These are phyloP conservation scores for Anorthoa munda DNA, from an alignment of 2,888 invertebrate genomes.

Conservation along the genomic window DNA sequence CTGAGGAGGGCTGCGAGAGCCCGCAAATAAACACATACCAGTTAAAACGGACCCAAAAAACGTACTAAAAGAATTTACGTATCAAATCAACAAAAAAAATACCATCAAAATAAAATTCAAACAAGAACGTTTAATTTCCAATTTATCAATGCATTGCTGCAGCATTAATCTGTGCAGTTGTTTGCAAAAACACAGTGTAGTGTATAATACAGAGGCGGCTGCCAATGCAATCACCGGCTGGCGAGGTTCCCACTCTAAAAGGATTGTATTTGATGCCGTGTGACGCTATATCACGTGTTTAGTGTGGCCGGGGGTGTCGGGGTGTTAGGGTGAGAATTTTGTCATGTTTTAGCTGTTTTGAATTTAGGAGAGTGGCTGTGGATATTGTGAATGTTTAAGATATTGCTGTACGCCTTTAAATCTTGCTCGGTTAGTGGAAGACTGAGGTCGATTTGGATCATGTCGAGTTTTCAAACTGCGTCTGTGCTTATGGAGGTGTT, in stretches of 20 bases:
- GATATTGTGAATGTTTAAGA: neutral
- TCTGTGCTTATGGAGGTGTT: neutral
- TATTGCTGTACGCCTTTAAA: neutral
- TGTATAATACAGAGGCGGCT: constrained; percentile 64
- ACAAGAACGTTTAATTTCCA: constrained; percentile 36
- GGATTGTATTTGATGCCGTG: constrained; percentile 71
- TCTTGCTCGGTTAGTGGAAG: neutral
- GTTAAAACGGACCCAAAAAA: too few relatives aligned
- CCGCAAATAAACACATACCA: too few relatives aligned
- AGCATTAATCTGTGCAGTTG: constrained; percentile 56
- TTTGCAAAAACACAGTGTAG: constrained; percentile 52
- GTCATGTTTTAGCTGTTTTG: constrained; percentile 38
- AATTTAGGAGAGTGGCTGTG: constrained; percentile 33
- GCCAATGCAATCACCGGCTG: constrained; percentile 77
- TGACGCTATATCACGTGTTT: constrained; percentile 55
- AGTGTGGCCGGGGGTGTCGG: constrained; percentile 4
- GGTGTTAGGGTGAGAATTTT: constrained; percentile 7
- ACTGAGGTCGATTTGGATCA: neutral
- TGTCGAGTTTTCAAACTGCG: neutral
- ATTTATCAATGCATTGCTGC: constrained; percentile 44
- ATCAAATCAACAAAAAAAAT: neutral
- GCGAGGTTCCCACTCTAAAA: constrained; percentile 75
- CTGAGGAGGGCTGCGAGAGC: too few relatives aligned
- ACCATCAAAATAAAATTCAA: constrained; percentile 19
- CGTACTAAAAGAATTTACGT: neutral